Evolutionary conservation across 2,113 vertebrate genomes (phyloP), one percentile per base, ranked within the genome.

Genomic region (Brachypodius melanocephalos): DNA sequence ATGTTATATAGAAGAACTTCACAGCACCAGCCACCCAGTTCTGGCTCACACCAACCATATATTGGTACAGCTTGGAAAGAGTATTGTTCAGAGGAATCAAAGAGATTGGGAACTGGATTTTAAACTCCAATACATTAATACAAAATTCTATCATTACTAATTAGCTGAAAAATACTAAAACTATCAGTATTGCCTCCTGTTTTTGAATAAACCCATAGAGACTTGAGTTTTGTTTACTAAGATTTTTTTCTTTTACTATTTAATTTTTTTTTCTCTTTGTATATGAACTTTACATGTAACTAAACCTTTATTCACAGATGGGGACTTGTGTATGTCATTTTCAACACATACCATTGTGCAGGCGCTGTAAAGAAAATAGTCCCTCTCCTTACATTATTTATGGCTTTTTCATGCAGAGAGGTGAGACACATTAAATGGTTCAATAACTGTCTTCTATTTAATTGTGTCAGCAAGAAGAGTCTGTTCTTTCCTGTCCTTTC

Each of bases 371-470:
- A 85, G 51, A 58, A 83, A 82, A 85, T 51, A 80, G 85, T 76
- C 71, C 25, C 76, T 42, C 18, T 83, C 32, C 78, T 91, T 96
- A 79, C 82, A 96, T 95, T 93, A 96, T 97, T 95, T 94, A 97
- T 96, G 75, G 5, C 19, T 91, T 94, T 90, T 66, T 91, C 71
- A n/a, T 91, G 71, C 78, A 83, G 63, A 89, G 78, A 90, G 71
- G 89, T 96, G 85, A 96, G 67, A 85, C 71, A 81, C 91, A 90
- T 93, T 89, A 90, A 94, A 91, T 52, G 62, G 94, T 94, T 96
- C 94, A 91, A 89, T 95, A 95, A 62, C 88, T 83, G 58, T 74
- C 87, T 94, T 94, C 74, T 85, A 48, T 91, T 96, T 94, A 91
- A 88, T 82, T 93, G 67, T 89, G 79, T 95, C 93, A 85, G 78